Percentiles rank a stretch among this genome's conserved stretches.
Evolutionary conservation across 2,113 vertebrate genomes (phyloP).

Genomic region (Regulus satrapa): DNA sequence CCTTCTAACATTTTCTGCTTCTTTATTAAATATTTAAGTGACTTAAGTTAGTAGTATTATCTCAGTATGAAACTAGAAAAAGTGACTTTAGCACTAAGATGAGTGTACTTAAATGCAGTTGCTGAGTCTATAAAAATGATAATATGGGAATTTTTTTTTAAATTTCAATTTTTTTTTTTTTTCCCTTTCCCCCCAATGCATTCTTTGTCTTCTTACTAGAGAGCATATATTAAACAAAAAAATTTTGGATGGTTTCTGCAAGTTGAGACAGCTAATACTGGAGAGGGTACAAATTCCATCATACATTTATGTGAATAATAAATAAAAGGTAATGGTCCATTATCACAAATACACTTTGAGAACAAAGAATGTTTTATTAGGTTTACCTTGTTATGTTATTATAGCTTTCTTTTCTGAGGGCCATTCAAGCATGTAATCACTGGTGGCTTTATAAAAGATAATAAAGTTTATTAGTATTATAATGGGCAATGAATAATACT

Average conservation of each 20-base stretch:
- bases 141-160: not conserved
- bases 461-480: slow-evolving; percentile 71
- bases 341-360: slow-evolving; percentile 30
- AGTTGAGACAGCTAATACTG: not conserved
- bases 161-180: not conserved
- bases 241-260: not conserved
- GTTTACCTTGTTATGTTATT: slow-evolving; percentile 66
- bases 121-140: not conserved
- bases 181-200: no score
- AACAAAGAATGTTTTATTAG: slow-evolving; percentile 69
- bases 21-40: not conserved
- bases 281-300: not conserved
- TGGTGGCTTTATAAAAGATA: slow-evolving; percentile 46
- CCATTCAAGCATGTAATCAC: slow-evolving; percentile 53
- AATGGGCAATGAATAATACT: slow-evolving; percentile 43
- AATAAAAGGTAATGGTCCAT: slow-evolving; percentile 65
- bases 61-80: not conserved
- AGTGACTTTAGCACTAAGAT: not conserved
- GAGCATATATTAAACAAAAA: not conserved
- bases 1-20: not conserved
- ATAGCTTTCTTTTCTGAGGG: slow-evolving; percentile 25
- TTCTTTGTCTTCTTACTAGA: not conserved
- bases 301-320: slow-evolving; percentile 57
- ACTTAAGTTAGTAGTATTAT: not conserved
- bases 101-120: not conserved